Conservation (phyloP, 2,113 vertebrate genomes). For the Tachuris rubrigastra region DNA sequence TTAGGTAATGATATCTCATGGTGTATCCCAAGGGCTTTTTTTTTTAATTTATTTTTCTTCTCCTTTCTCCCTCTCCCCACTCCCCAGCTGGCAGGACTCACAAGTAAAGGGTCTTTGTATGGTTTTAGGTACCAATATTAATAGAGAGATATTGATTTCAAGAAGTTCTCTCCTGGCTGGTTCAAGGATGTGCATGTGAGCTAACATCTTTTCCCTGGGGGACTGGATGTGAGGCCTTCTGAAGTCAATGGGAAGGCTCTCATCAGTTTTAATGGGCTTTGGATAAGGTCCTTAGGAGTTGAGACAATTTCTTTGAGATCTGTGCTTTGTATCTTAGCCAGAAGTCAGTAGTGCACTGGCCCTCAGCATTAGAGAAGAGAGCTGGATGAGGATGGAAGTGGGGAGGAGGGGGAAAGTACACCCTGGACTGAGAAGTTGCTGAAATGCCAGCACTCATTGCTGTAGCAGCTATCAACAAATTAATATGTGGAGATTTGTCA, state of each 20-base stretch:
- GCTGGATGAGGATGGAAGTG: neutral
- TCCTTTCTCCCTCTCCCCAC: rapidly evolving
- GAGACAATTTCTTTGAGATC: constrained; percentile 16
- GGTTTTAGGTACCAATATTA: constrained; percentile 27
- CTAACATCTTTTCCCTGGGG: constrained; percentile 13
- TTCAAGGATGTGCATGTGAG: neutral
- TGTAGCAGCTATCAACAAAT: neutral
- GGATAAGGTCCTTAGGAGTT: constrained; percentile 13
- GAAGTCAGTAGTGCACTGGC: neutral
- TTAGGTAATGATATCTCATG: neutral
- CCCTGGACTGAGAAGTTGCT: neutral
- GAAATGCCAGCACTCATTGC: neutral
- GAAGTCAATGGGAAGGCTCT: constrained; percentile 48
- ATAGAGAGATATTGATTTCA: constrained; percentile 34
- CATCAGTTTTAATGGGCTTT: constrained; percentile 22
- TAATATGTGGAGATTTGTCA: neutral
- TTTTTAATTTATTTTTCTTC: neutral
- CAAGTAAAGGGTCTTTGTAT: neutral
- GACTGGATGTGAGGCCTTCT: constrained; percentile 29
- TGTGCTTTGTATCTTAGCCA: neutral
- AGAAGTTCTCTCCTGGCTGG: neutral
- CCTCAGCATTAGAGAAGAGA: neutral
- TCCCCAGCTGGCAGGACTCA: neutral
- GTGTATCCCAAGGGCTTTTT: neutral
- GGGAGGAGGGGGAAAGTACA: neutral